Conservation (phyloP, 1,140 invertebrate genomes). For the Agrypnia vestita region DNA sequence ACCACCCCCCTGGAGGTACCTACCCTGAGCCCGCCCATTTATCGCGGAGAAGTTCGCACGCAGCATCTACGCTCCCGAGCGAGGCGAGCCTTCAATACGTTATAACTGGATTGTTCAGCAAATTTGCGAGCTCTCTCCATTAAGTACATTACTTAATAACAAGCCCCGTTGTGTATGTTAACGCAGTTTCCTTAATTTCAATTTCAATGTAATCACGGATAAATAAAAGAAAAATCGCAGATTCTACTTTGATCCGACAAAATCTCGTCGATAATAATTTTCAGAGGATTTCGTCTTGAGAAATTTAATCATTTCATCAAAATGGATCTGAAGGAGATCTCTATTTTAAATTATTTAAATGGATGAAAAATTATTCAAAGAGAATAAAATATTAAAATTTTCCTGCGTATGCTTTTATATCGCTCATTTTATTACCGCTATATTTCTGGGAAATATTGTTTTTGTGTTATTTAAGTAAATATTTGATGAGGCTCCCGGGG, state of each 20-base stretch:
- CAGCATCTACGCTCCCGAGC: constrained; percentile 11
- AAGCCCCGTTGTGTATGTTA: constrained; percentile 11
- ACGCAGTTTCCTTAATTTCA: constrained; percentile 3
- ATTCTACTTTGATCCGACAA: constrained; percentile 5
- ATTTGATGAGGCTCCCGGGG: no score
- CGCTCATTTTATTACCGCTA: not conserved
- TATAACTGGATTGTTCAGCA: constrained; percentile 36
- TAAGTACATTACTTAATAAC: constrained; percentile 40
- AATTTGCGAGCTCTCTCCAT: constrained; percentile 18
- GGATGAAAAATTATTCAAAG: constrained; percentile 7
- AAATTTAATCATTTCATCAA: constrained; percentile 15
- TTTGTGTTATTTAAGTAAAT: not conserved
- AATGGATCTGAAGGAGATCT: constrained; percentile 12
- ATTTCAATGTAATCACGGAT: not conserved
- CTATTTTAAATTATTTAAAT: constrained; percentile 28
- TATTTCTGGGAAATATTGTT: not conserved
- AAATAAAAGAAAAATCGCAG: constrained; percentile 9
- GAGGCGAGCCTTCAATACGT: constrained; percentile 21
- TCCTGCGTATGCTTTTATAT: constrained; percentile 4
- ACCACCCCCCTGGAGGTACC: constrained; percentile 37
- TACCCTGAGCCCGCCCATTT: constrained; percentile 37
- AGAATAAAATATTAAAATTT: constrained; percentile 10
- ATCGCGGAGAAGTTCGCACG: constrained; percentile 26
- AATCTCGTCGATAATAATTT: constrained; percentile 30
- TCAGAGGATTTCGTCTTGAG: not conserved